Conservation (phyloP, 2,113 vertebrate genomes). For the Oryzias javanicus region DNA sequence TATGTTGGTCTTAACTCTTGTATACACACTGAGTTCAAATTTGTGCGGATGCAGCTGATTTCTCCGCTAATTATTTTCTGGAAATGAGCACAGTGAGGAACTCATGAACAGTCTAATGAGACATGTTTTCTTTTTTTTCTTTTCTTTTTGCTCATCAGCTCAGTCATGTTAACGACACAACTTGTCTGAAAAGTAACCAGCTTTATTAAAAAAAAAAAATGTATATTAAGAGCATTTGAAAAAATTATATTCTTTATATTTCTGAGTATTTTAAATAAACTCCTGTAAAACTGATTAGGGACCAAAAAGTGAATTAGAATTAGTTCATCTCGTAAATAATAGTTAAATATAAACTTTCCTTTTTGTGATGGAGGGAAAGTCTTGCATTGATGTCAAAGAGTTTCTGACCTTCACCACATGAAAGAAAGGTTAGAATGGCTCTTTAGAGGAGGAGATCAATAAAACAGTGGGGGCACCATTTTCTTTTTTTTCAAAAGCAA, state of each 20-base stretch:
- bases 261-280: not conserved
- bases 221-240: too few relatives aligned
- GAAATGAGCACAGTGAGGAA: conserved; percentile 57
- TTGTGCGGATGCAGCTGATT: conserved; percentile 37
- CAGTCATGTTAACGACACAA: conserved; percentile 40
- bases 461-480: conserved; percentile 4
- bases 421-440: conserved; percentile 47
- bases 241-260: not conserved
- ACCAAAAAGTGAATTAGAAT: too few relatives aligned
- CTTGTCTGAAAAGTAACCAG: conserved; percentile 29
- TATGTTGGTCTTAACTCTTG: not conserved
- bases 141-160: conserved; percentile 33
- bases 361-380: not conserved
- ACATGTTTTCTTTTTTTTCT: not conserved
- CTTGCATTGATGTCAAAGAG: conserved; percentile 17
- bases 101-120: conserved; percentile 68
- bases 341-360: too few relatives aligned
- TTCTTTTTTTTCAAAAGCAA: not conserved
- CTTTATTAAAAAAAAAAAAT: not conserved
- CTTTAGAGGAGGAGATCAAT: conserved; percentile 28
- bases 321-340: too few relatives aligned
- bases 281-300: too few relatives aligned
- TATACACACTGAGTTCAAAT: conserved; percentile 19
- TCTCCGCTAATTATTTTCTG: conserved; percentile 57
- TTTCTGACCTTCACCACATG: conserved; percentile 42